Conservation (phyloP, 2,888 invertebrate species). For the Carabus problematicus region DNA sequence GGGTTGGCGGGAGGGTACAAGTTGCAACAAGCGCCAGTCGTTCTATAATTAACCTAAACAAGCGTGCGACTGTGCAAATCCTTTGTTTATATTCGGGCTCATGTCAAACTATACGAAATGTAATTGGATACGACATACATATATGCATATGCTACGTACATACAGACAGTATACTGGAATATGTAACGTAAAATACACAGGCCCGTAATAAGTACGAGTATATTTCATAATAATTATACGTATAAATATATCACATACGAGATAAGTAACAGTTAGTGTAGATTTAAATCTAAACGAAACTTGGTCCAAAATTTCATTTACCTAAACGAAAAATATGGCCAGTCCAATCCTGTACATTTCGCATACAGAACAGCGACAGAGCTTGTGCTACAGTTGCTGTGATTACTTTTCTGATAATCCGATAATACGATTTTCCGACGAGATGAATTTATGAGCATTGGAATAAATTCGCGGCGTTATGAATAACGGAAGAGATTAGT, state of each 20-base stretch:
- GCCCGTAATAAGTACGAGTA: too few relatives aligned
- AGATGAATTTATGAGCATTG: constrained; percentile 3
- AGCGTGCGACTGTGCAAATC: constrained; percentile 25
- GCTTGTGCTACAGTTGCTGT: not conserved
- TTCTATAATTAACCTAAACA: constrained; percentile 35
- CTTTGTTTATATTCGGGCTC: constrained; percentile 16
- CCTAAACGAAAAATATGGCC: too few relatives aligned
- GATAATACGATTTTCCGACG: not conserved
- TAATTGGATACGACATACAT: constrained; percentile 16
- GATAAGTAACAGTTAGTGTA: not conserved
- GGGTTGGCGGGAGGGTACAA: constrained; percentile 1
- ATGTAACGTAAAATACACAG: too few relatives aligned
- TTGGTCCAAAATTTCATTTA: too few relatives aligned
- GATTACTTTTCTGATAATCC: constrained; percentile 4
- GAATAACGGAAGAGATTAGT: too few relatives aligned
- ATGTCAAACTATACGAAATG: constrained; percentile 11
- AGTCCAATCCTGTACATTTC: too few relatives aligned
- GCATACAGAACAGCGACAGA: too few relatives aligned
- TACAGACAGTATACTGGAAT: too few relatives aligned
- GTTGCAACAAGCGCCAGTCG: constrained; percentile 4
- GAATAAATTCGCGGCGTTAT: not conserved
- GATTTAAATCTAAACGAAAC: not conserved
- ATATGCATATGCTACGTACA: not conserved
- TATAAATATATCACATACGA: not conserved
- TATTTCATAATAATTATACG: not conserved